Evolutionary conservation across 2,113 vertebrate species (phyloP).

Genomic region (Lepidothrix coronata): DNA sequence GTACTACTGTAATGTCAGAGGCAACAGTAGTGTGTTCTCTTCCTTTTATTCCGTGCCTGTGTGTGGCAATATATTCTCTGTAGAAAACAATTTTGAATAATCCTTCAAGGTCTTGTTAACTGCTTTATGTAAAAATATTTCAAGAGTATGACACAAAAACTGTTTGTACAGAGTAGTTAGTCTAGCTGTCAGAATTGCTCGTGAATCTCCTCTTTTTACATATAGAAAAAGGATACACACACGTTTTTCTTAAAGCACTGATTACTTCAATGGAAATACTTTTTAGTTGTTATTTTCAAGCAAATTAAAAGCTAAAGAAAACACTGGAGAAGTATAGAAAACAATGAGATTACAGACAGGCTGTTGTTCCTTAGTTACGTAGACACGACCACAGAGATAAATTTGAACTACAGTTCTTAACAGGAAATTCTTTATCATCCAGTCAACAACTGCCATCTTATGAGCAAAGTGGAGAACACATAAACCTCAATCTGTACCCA

Average conservation of each 20-base stretch:
- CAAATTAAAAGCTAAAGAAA: conserved; percentile 16
- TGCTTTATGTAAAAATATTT: conserved; percentile 19
- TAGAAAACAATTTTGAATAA: background rate
- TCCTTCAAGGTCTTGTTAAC: conserved; percentile 9
- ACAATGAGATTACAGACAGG: background rate
- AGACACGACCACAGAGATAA: background rate
- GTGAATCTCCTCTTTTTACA: background rate
- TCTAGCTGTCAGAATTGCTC: background rate
- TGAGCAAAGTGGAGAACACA: background rate
- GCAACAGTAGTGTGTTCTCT: background rate
- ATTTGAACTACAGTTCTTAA: conserved; percentile 1
- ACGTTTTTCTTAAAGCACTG: background rate
- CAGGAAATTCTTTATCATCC: background rate
- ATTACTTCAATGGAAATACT: background rate
- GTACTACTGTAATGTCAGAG: background rate
- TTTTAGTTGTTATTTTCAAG: background rate
- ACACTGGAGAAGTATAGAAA: background rate
- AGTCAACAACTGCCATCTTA: background rate
- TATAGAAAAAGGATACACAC: background rate
- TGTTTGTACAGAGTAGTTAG: background rate
- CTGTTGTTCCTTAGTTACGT: background rate
- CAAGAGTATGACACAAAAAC: background rate
- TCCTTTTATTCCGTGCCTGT: background rate
- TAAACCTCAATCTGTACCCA: background rate
- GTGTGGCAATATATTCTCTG: background rate